These are phyloP conservation scores for Sparus aurata DNA, from an alignment of 2,797 vertebrate genomes.

Conservation along the genomic window DNA sequence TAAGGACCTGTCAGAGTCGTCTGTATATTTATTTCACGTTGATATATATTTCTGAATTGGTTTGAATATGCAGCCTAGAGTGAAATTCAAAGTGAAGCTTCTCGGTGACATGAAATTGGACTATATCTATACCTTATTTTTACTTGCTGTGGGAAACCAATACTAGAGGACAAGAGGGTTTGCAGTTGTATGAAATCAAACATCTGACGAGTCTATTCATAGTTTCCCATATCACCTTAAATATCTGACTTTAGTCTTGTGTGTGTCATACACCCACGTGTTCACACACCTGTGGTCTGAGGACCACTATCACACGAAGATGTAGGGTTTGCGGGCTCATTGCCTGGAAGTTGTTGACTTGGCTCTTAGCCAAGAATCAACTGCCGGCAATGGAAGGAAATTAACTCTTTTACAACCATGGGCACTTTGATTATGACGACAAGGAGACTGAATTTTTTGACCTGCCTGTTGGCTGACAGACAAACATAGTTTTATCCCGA, in stretches of 20 bases:
- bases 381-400: not conserved
- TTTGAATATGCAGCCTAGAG: not conserved
- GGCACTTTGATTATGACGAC: not conserved
- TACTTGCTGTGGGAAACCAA: not conserved
- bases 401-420: not conserved
- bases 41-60: not conserved
- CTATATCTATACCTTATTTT: not conserved
- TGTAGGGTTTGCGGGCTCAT: slow-evolving; percentile 11
- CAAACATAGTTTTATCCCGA: not conserved
- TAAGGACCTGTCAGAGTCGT: not conserved
- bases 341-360: slow-evolving; percentile 28
- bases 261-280: slow-evolving; percentile 7
- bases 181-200: not conserved
- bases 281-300: slow-evolving; percentile 42
- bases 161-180: not conserved
- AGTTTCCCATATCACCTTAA: not conserved
- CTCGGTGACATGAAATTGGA: not conserved
- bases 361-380: slow-evolving; percentile 4
- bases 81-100: not conserved
- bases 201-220: not conserved
- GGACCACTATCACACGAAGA: slow-evolving; percentile 4
- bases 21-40: not conserved
- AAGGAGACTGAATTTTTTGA: not conserved
- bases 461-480: not conserved
- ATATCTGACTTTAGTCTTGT: slow-evolving; percentile 18